Evolutionary conservation across 1,140 invertebrate species (phyloP).

Genomic region (Neocloeon triangulifer): DNA sequence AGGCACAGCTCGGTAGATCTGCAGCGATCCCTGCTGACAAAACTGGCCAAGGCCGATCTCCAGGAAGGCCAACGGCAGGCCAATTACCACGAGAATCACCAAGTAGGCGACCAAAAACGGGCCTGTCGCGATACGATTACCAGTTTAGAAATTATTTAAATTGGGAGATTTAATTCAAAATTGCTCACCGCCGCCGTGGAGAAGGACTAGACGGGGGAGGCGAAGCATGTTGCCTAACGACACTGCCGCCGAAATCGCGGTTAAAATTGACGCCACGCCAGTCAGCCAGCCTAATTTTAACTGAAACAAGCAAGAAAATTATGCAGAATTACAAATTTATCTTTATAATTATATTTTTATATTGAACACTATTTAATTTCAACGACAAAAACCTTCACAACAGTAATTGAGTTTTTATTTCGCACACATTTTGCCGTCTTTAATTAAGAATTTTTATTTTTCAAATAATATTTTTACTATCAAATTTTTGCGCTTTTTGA

Average conservation of each 20-base stretch:
- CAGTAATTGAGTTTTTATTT: too few relatives aligned
- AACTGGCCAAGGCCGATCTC: slow-evolving; percentile 59
- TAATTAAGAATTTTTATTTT: too few relatives aligned
- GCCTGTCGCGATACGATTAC: slow-evolving; percentile 15
- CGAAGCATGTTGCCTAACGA: slow-evolving; percentile 25
- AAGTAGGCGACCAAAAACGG: slow-evolving; percentile 42
- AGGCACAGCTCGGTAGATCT: slow-evolving; percentile 56
- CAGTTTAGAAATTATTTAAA: slow-evolving; percentile 2
- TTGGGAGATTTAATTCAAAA: background rate
- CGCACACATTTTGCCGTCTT: too few relatives aligned
- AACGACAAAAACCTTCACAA: too few relatives aligned
- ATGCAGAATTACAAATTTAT: too few relatives aligned
- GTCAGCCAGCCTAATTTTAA: slow-evolving; percentile 2
- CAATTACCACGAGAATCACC: slow-evolving; percentile 33
- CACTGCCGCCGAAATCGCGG: slow-evolving; percentile 19
- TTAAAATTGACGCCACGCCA: slow-evolving; percentile 2
- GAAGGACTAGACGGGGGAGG: slow-evolving; percentile 23
- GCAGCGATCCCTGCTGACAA: slow-evolving; percentile 48
- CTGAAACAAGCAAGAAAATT: slow-evolving; percentile 3
- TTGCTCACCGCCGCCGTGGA: slow-evolving; percentile 20
- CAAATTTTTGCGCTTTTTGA: too few relatives aligned
- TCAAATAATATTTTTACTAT: too few relatives aligned
- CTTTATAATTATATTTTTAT: too few relatives aligned
- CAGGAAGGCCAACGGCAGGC: slow-evolving; percentile 47
- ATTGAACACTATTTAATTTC: too few relatives aligned